A percentile compares a stretch with the other conserved stretches of the same genome.
Conservation (phyloP, 2,888 invertebrate genomes). For the Globia sparganii region DNA sequence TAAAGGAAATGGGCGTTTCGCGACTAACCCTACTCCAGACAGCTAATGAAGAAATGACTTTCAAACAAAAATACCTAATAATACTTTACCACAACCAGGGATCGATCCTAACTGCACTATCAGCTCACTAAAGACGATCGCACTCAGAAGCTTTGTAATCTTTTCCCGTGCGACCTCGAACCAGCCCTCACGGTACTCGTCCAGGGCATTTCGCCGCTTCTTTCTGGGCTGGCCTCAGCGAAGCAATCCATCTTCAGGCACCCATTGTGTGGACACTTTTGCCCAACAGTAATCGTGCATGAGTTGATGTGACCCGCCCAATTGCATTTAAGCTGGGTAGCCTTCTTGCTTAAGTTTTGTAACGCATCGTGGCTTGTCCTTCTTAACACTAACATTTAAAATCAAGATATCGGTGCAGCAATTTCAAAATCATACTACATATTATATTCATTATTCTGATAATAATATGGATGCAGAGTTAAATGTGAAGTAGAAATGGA, state of each 20-base stretch:
- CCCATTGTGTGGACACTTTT: not conserved
- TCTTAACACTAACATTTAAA: too few species aligned
- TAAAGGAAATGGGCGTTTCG: not conserved
- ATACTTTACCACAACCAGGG: not conserved
- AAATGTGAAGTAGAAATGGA: constrained; percentile 63
- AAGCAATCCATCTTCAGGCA: not conserved
- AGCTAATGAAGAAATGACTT: not conserved
- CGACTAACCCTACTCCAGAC: too few species aligned
- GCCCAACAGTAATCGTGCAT: not conserved
- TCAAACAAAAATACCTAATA: not conserved
- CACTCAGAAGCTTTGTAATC: not conserved
- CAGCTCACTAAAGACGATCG: not conserved
- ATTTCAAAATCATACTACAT: not conserved
- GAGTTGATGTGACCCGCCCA: not conserved
- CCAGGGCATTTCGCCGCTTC: not conserved
- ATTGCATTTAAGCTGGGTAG: too few species aligned
- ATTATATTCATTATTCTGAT: constrained; percentile 5
- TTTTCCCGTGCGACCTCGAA: too few species aligned
- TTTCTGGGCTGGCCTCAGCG: not conserved
- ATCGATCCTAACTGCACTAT: not conserved
- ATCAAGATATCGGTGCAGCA: not conserved
- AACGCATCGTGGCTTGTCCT: not conserved
- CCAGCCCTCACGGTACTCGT: too few species aligned
- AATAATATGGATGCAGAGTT: constrained; percentile 32
- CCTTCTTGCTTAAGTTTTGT: not conserved